Evolutionary conservation across 2,888 invertebrate genomes (phyloP).

Genomic region (Petrolisthes cinctipes): DNA sequence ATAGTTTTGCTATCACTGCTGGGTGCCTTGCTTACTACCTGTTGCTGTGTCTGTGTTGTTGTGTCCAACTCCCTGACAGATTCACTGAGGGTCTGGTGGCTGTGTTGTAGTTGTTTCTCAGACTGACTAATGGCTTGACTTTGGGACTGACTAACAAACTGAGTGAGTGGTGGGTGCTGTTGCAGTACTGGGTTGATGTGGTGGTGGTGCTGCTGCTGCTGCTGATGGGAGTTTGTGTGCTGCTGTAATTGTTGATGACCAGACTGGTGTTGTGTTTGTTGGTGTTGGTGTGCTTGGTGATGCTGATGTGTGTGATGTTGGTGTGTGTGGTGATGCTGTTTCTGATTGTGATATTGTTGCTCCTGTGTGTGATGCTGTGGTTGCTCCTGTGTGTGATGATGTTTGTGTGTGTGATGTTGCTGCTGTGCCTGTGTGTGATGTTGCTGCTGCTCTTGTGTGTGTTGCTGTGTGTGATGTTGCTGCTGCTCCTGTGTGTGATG

Average conservation of each 20-base stretch:
- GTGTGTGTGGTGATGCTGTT: background rate
- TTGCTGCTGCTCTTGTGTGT: too few species aligned
- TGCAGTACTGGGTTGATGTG: background rate
- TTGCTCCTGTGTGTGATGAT: constrained; percentile 6
- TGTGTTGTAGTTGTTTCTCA: constrained; percentile 16
- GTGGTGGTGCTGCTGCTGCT: constrained; percentile 18
- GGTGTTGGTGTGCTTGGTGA: background rate
- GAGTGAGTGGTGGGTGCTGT: background rate
- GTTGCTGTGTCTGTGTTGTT: constrained; percentile 22
- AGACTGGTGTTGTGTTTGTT: constrained; percentile 13
- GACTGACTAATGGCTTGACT: constrained; percentile 29
- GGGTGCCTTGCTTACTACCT: constrained; percentile 22
- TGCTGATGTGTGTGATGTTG: constrained; percentile 6
- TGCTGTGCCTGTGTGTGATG: too few species aligned
- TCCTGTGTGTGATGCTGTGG: background rate
- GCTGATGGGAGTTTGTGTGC: too few species aligned
- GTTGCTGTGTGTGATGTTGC: too few species aligned
- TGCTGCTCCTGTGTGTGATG: too few species aligned
- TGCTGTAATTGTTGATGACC: too few species aligned
- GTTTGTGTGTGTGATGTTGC: too few species aligned
- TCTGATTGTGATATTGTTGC: constrained; percentile 15
- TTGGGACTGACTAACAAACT: constrained; percentile 4
- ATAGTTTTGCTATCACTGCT: constrained; percentile 27
- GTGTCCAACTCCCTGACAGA: constrained; percentile 10
- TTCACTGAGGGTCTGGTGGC: constrained; percentile 9